Base-by-base conservation (phyloP, 1,140 invertebrate genomes). In the Sweltsa coloradensis region DNA sequence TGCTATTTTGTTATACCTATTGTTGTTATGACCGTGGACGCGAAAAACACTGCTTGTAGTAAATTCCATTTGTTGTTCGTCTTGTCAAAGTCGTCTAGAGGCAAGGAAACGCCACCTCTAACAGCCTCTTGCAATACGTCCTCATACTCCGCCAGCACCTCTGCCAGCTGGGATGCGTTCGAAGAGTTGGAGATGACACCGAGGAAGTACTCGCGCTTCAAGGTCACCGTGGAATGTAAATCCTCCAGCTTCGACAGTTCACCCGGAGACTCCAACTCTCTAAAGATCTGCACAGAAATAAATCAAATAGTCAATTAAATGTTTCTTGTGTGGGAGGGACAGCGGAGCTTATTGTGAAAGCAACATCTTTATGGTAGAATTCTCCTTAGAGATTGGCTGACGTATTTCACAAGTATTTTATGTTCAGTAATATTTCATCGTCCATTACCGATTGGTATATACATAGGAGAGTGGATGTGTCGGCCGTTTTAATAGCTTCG, bases 21-120 rank as follows among this genome's bases (percentile, higher is more conserved):
- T 25, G 85, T 89, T 26, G 85, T 89, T 55, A 87, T 71, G 52
- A 89, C 83, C 41, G 85, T 89, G 14, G 83, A 85, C 34, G 83
- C 83, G 59, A 89, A 89, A 61, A 89, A 89, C 24, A 87, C 79
- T 2, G 83, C 81, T 63, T 86, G 83, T 18, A 85, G 63, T 49
- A 80, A 74, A 55, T 77, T 83, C 83, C 83, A 88, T 57, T 78
- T 75, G 4, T 52, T 47, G 0, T 73, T 67, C 40, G 69, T 55
- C 51, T 69, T 53, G 54, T 69, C 69, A 22, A 45, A 6, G 4
- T 5, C 5, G 3, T 36, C 40, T 5, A 49, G 16, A 23, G 47
- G 40, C 24, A 55, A 43, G 21, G 52, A 52, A 19, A 58, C 50
- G 34, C 57, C 54, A 25, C 50, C 50, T 19, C 45, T 27, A 25